phyloP scores from a whole-genome alignment of 2,797 vertebrate genomes.

The Buphagus erythrorhynchus region DNA sequence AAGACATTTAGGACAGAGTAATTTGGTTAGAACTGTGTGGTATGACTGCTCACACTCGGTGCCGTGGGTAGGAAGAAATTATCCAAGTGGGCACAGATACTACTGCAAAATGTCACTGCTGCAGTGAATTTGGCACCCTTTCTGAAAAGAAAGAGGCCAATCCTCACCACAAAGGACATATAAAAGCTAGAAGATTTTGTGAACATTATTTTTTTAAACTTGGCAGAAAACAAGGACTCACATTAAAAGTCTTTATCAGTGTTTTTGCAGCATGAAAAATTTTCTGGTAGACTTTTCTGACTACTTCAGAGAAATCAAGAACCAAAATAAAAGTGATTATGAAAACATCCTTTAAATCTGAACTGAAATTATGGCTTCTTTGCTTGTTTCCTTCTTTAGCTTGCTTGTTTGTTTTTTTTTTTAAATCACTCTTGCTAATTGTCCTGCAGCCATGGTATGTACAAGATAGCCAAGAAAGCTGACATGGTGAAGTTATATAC shows the following conservation, averaged over 20 bases:
- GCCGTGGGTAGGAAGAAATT: not conserved
- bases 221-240: not conserved
- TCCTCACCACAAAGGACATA: not conserved
- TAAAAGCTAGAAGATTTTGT: not conserved
- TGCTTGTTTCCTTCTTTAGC: not conserved
- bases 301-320: not conserved
- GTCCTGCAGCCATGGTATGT: constrained; percentile 50
- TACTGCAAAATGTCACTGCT: constrained; percentile 17
- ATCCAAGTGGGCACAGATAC: not conserved
- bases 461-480: constrained; percentile 69
- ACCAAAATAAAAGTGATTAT: not conserved
- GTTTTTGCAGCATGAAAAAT: not conserved
- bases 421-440: constrained; percentile 50
- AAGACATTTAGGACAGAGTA: not conserved
- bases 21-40: not conserved
- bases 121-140: not conserved
- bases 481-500: constrained; percentile 72
- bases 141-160: not conserved
- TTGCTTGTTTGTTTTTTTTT: not conserved
- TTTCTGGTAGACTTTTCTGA: not conserved
- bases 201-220: not conserved
- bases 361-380: not conserved
- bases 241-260: not conserved
- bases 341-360: not conserved
- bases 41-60: not conserved